Evolutionary conservation across 1,140 invertebrate species (phyloP).

Genomic region (Leptoteleia sp.): DNA sequence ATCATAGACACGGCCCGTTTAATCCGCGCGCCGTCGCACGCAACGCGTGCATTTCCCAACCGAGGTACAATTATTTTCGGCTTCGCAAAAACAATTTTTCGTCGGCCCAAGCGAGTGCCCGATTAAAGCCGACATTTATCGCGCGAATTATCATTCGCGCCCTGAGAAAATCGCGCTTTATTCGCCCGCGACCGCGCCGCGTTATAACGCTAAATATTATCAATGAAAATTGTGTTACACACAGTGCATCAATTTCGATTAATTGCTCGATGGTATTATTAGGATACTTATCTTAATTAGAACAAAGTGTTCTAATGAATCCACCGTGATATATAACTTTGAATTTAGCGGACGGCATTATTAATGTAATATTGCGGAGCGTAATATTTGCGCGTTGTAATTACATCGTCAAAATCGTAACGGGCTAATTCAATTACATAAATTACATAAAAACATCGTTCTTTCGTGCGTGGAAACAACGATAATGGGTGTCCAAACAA

Average conservation of each 20-base stretch:
- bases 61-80: constrained; percentile 47
- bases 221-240: constrained; percentile 57
- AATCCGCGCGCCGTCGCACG: constrained; percentile 40
- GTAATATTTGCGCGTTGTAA: constrained; percentile 50
- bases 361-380: constrained; percentile 54
- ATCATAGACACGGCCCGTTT: constrained; percentile 57
- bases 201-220: constrained; percentile 43
- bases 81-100: constrained; percentile 50
- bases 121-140: constrained; percentile 54
- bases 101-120: constrained; percentile 37
- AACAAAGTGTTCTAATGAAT: constrained; percentile 64
- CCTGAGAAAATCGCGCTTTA: constrained; percentile 52
- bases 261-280: constrained; percentile 62
- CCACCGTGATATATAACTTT: constrained; percentile 61
- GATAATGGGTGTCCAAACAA: too few species aligned
- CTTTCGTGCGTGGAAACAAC: background rate
- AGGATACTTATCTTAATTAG: constrained; percentile 63
- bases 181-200: constrained; percentile 10
- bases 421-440: constrained; percentile 32
- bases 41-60: constrained; percentile 39
- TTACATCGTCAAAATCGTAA: constrained; percentile 47
- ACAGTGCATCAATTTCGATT: constrained; percentile 58
- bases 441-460: constrained; percentile 19
- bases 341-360: constrained; percentile 46
- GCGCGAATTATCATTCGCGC: constrained; percentile 23